A percentile compares a stretch with the other conserved stretches of the same genome.
These are phyloP conservation scores for Acipenser ruthenus DNA, from an alignment of 2,797 vertebrate species.

Conservation along the genomic window DNA sequence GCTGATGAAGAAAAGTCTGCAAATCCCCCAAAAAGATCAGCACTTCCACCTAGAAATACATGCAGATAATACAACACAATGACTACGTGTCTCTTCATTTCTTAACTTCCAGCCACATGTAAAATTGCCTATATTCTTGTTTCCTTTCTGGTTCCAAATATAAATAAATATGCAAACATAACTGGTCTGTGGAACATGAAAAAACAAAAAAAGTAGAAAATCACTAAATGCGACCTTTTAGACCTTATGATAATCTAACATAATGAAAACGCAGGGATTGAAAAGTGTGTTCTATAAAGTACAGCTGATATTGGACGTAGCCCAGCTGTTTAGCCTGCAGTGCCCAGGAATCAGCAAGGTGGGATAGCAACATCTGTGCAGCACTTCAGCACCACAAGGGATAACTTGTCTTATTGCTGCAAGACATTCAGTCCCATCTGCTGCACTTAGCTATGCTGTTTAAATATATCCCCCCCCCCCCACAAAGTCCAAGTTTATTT, in stretches of 20 bases:
- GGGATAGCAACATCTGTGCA: constrained; percentile 86
- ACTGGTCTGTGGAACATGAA: too few species aligned
- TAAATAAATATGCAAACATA: too few species aligned
- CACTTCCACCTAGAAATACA: constrained; percentile 50
- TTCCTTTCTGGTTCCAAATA: too few species aligned
- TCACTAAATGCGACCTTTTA: too few species aligned
- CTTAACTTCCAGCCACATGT: too few species aligned
- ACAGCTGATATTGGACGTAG: constrained; percentile 32
- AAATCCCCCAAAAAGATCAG: constrained; percentile 83
- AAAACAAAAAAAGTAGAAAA: too few species aligned
- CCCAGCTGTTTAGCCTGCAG: constrained; percentile 68
- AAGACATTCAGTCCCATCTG: constrained; percentile 81
- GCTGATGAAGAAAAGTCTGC: constrained; percentile 79
- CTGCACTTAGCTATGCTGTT: constrained; percentile 66
- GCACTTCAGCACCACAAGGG: constrained; percentile 79
- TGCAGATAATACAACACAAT: background rate
- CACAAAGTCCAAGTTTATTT: background rate
- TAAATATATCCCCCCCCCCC: constrained; percentile 5
- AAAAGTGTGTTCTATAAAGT: background rate
- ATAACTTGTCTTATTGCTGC: constrained; percentile 75
- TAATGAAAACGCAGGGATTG: constrained; percentile 1
- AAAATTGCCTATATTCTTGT: too few species aligned
- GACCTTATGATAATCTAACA: too few species aligned
- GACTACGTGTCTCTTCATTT: background rate
- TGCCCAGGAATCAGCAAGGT: constrained; percentile 64